phyloP scores from a whole-genome alignment of 1,140 invertebrate genomes.

The Trichoplusia ni region DNA sequence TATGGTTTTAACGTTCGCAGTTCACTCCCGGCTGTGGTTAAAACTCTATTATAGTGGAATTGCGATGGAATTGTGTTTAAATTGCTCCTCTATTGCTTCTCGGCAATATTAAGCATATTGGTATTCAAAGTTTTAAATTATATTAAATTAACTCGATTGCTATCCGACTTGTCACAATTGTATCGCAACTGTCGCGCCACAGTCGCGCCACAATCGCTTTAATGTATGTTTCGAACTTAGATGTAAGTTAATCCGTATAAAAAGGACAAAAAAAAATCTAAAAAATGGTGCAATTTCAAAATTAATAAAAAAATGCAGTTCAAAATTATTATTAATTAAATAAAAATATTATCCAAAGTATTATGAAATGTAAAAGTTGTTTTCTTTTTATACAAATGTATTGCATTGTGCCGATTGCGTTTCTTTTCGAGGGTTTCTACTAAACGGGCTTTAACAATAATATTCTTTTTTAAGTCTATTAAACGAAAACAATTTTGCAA shows the following conservation, averaged over 20 bases:
- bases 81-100: background rate
- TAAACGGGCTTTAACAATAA: too few relatives aligned
- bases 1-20: background rate
- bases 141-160: background rate
- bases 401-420: background rate
- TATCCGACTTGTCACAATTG: background rate
- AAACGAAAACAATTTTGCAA: too few relatives aligned
- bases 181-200: background rate
- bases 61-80: background rate
- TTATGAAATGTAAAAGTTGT: conserved; percentile 14
- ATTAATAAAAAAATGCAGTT: background rate
- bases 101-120: too few relatives aligned
- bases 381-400: background rate
- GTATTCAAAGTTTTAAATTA: background rate
- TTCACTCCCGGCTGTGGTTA: background rate
- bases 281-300: conserved; percentile 25
- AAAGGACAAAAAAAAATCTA: conserved; percentile 3
- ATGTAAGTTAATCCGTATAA: background rate
- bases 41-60: background rate
- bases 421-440: background rate
- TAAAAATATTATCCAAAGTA: conserved; percentile 19
- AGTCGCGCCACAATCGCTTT: background rate
- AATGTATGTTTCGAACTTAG: conserved; percentile 4
- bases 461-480: too few relatives aligned
- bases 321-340: conserved; percentile 3